These are phyloP conservation scores for Notarius lentiginosus DNA, from an alignment of 2,113 vertebrate genomes.

Conservation along the genomic window DNA sequence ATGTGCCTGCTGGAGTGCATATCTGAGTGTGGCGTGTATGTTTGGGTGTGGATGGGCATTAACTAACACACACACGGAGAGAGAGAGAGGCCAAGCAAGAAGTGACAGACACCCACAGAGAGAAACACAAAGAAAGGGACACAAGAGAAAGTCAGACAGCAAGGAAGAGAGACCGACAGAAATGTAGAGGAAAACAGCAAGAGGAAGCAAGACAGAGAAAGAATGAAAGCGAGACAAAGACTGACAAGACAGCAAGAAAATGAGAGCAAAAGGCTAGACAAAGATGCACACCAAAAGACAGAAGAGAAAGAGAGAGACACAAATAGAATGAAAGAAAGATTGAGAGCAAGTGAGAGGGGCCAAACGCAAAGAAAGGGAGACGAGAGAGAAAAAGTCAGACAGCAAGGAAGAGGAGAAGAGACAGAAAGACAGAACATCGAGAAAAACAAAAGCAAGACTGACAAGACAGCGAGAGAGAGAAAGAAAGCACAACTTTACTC, in stretches of 20 bases:
- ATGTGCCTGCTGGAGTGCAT: slow-evolving; percentile 18
- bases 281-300: too few species aligned
- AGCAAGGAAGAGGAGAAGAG: too few species aligned
- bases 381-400: neutral
- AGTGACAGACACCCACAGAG: too few species aligned
- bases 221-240: too few species aligned
- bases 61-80: slow-evolving; percentile 26
- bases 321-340: too few species aligned
- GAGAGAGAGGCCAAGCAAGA: neutral
- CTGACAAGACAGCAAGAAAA: neutral
- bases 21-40: neutral
- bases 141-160: neutral
- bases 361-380: neutral
- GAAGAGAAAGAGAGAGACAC: neutral
- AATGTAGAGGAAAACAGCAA: neutral
- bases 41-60: slow-evolving; percentile 20
- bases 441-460: too few species aligned
- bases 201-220: neutral
- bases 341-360: neutral
- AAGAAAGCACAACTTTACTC: too few species aligned
- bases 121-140: neutral
- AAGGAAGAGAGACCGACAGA: neutral
- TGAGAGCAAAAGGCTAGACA: neutral
- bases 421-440: neutral
- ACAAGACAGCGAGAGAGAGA: too few species aligned